phyloP scores from a whole-genome alignment of 2,888 invertebrate species.

The Polyommatus iphigenia region DNA sequence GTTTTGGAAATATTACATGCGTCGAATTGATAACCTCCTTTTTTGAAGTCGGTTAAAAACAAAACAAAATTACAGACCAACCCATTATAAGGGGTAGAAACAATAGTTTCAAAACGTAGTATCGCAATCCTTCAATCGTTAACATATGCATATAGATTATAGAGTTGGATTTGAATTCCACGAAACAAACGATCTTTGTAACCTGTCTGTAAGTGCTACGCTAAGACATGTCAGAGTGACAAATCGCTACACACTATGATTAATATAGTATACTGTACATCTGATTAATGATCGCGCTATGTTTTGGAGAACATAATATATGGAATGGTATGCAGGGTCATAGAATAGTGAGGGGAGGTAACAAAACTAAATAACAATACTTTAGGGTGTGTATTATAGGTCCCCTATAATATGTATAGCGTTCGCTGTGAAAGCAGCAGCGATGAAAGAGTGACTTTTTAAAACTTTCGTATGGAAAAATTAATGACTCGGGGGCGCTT shows the following conservation, averaged over 20 bases:
- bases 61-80: not conserved
- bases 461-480: no score
- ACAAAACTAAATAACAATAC: no score
- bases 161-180: not conserved
- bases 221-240: slow-evolving; percentile 6
- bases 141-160: not conserved
- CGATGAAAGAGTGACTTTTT: no score
- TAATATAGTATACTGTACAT: not conserved
- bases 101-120: not conserved
- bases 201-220: not conserved
- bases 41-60: no score
- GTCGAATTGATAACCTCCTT: no score
- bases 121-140: not conserved
- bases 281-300: not conserved
- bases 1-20: no score
- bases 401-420: no score
- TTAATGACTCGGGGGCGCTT: no score
- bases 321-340: no score
- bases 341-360: no score
- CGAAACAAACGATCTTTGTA: not conserved
- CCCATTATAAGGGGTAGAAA: not conserved
- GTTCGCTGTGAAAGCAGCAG: no score
- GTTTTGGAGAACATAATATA: not conserved
- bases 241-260: slow-evolving; percentile 5
- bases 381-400: no score